These are phyloP conservation scores for Plestiodon gilberti DNA, from an alignment of 2,113 vertebrate genomes.

Conservation along the genomic window DNA sequence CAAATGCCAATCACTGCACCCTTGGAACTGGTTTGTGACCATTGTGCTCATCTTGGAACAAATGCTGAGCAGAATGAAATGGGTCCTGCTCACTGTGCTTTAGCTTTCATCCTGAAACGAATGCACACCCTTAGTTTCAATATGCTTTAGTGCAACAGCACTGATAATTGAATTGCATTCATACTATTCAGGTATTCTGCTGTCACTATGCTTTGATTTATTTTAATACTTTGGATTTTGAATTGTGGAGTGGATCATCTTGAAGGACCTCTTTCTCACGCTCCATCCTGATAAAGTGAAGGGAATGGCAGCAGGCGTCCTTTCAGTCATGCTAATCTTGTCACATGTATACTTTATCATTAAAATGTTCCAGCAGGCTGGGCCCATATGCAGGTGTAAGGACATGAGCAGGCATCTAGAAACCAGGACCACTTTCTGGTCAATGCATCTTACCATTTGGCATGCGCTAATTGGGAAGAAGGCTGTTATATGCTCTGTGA, in stretches of 20 bases:
- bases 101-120: no score
- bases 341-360: background rate
- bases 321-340: background rate
- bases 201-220: background rate
- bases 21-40: no score
- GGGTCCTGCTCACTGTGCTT: no score
- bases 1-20: no score
- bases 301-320: conserved; percentile 25
- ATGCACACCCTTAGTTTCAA: background rate
- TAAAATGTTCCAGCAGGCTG: conserved; percentile 42
- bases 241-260: background rate
- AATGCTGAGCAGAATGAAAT: no score
- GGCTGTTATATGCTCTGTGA: background rate
- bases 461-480: conserved; percentile 15
- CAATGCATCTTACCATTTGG: conserved; percentile 1
- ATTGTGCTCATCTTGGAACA: no score
- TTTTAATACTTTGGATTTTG: background rate
- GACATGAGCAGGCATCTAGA: background rate
- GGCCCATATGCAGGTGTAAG: conserved; percentile 8
- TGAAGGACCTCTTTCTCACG: background rate
- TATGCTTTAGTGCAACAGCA: background rate
- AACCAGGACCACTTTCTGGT: background rate
- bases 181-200: background rate
- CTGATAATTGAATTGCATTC: background rate
- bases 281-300: background rate